A percentile compares a stretch with the other conserved stretches of the same genome.
phyloP scores from a whole-genome alignment of 2,113 vertebrate genomes.

The Tenrec ecaudatus region DNA sequence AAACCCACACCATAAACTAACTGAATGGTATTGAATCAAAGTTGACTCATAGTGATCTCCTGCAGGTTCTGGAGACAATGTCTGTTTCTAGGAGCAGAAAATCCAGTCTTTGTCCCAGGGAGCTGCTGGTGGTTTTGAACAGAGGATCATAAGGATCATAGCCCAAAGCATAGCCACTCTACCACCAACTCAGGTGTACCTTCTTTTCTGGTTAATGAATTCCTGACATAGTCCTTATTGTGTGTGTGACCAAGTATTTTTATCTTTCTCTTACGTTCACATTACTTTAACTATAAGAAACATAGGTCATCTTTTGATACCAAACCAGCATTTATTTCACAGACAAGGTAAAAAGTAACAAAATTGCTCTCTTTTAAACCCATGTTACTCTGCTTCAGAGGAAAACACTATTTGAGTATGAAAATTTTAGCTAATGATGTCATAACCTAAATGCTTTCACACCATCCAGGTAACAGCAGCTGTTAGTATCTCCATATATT shows the following conservation, averaged over 20 bases:
- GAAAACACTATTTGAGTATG: neutral
- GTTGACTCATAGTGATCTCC: too few species aligned
- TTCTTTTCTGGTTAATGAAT: neutral
- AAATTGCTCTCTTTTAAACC: neutral
- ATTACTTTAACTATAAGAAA: neutral
- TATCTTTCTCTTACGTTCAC: constrained; percentile 28
- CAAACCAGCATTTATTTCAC: constrained; percentile 44
- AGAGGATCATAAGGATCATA: too few species aligned
- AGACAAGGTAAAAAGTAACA: neutral
- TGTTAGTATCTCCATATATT: neutral
- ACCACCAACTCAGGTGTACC: neutral
- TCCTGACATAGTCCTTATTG: neutral
- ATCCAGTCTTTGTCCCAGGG: too few species aligned
- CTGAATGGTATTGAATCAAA: too few species aligned
- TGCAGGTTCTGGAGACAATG: too few species aligned
- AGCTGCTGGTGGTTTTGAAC: too few species aligned
- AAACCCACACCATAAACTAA: too few species aligned
- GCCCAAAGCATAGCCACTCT: too few species aligned
- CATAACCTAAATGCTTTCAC: neutral
- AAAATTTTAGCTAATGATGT: neutral
- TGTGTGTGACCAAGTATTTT: neutral
- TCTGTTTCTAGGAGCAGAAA: too few species aligned
- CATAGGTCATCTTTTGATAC: constrained; percentile 12
- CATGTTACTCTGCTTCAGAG: neutral
- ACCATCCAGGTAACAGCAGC: neutral